Percentiles rank a stretch among this genome's conserved stretches.
Conservation (phyloP, 2,888 invertebrate species). For the Clepsis dumicolana region DNA sequence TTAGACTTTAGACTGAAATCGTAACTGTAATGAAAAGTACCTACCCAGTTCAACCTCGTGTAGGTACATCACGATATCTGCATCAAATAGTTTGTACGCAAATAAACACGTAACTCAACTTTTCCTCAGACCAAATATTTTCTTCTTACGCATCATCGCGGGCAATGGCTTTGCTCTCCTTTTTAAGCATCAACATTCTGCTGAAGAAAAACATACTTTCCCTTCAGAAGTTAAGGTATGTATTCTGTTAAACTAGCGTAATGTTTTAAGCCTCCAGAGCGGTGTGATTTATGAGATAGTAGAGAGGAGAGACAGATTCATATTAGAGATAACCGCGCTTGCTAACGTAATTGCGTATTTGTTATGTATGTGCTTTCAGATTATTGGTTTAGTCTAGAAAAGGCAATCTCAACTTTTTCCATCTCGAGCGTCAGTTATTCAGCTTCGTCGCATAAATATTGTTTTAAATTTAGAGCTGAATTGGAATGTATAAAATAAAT, state of each 20-base stretch:
- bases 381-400: background rate
- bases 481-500: too few species aligned
- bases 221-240: background rate
- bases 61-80: background rate
- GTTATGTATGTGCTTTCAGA: slow-evolving; percentile 29
- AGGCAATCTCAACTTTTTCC: background rate
- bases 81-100: slow-evolving; percentile 3
- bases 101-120: slow-evolving; percentile 8
- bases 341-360: slow-evolving; percentile 37
- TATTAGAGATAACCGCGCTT: slow-evolving; percentile 38
- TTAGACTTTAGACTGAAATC: too few species aligned
- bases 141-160: slow-evolving; percentile 35
- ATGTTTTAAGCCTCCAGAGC: slow-evolving; percentile 36
- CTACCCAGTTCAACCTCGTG: background rate
- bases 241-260: slow-evolving; percentile 7
- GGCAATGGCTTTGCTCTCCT: slow-evolving; percentile 12
- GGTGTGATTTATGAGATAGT: slow-evolving; percentile 41
- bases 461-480: too few species aligned
- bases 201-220: slow-evolving; percentile 1
- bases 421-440: background rate
- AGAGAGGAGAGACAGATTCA: slow-evolving; percentile 37
- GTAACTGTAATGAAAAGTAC: background rate
- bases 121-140: slow-evolving; percentile 30
- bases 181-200: slow-evolving; percentile 21
- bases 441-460: background rate